These are phyloP conservation scores for Serrognathus titanus DNA, from an alignment of 2,888 invertebrate species.

Conservation along the genomic window DNA sequence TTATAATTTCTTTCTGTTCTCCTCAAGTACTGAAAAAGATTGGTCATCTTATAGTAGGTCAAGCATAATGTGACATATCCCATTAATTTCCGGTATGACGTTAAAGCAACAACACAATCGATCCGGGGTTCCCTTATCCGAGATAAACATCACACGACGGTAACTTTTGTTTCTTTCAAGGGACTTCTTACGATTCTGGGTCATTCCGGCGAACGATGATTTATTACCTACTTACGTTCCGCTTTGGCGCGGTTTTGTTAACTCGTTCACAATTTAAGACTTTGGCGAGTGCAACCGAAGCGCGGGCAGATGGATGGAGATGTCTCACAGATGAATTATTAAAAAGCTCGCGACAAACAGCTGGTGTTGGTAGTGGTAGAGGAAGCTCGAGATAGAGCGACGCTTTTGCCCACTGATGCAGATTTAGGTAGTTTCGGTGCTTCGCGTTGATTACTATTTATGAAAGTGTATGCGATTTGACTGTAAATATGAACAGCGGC, in stretches of 20 bases:
- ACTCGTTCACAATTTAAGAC: conserved; percentile 1
- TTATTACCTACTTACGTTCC: conserved; percentile 14
- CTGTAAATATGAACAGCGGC: not conserved
- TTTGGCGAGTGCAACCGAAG: conserved; percentile 18
- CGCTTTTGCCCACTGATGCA: not conserved
- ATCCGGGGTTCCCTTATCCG: too few relatives aligned
- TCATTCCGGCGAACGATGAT: conserved; percentile 14
- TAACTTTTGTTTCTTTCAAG: conserved; percentile 2
- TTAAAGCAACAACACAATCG: too few relatives aligned
- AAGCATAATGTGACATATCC: too few relatives aligned
- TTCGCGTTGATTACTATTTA: conserved; percentile 18
- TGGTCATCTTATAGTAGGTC: too few relatives aligned
- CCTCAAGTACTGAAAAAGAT: too few relatives aligned
- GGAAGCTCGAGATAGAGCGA: not conserved
- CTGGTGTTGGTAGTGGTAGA: conserved; percentile 33
- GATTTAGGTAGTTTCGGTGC: not conserved
- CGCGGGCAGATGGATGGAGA: conserved; percentile 37
- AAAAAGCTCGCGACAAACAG: conserved; percentile 35
- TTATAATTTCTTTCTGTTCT: too few relatives aligned
- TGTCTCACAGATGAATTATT: conserved; percentile 37
- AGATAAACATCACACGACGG: too few relatives aligned
- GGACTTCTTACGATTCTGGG: conserved; percentile 7
- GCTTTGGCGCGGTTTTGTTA: conserved; percentile 9
- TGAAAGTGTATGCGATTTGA: conserved; percentile 15
- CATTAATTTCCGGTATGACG: too few relatives aligned